These are phyloP conservation scores for Troides oblongomaculatus DNA, from an alignment of 2,888 invertebrate genomes.

Conservation along the genomic window DNA sequence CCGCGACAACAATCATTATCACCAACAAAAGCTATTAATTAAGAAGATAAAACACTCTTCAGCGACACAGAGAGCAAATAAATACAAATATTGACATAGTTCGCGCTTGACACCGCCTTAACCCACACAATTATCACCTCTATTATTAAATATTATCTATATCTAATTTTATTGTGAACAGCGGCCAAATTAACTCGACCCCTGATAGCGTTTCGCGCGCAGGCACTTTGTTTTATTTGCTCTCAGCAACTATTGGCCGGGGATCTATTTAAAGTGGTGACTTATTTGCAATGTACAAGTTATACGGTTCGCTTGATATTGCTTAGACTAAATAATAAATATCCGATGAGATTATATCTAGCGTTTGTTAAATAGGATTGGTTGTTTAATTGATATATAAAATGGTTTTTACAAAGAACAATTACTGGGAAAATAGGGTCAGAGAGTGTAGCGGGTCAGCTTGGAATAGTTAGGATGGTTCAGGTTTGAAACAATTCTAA, in stretches of 20 bases:
- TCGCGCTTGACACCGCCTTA: constrained; percentile 68
- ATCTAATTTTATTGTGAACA: constrained; percentile 51
- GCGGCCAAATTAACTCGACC: constrained; percentile 34
- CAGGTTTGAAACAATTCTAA: too few species aligned
- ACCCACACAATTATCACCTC: constrained; percentile 57
- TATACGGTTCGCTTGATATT: constrained; percentile 17
- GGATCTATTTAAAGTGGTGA: constrained; percentile 29
- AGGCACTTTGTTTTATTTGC: neutral
- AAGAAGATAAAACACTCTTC: constrained; percentile 35
- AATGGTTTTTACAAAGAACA: too few species aligned
- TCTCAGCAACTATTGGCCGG: neutral
- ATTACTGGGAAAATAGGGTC: too few species aligned
- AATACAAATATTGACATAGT: constrained; percentile 75
- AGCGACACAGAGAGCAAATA: constrained; percentile 35
- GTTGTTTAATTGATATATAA: constrained; percentile 1
- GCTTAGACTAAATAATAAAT: constrained; percentile 29
- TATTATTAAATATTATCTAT: constrained; percentile 62
- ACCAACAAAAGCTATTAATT: constrained; percentile 41
- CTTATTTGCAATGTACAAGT: constrained; percentile 23
- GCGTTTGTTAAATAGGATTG: constrained; percentile 14
- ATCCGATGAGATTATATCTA: constrained; percentile 21
- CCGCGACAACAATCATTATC: constrained; percentile 40
- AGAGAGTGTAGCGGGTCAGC: too few species aligned
- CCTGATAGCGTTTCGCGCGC: constrained; percentile 31
- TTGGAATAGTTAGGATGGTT: too few species aligned